phyloP scores from a whole-genome alignment of 2,888 invertebrate species.

The Heliothis peltigera region DNA sequence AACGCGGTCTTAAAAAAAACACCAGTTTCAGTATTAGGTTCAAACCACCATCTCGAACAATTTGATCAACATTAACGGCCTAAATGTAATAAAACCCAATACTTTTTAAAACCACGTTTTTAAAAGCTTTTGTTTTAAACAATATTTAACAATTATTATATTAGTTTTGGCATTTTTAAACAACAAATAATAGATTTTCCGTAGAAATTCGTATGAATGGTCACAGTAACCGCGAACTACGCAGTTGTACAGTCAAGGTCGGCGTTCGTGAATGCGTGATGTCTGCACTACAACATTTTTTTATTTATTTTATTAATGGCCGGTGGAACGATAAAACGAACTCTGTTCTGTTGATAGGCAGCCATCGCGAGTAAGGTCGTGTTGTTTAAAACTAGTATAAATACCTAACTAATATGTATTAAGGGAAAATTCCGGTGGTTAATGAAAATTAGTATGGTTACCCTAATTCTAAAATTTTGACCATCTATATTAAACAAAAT shows the following conservation, averaged over 20 bases:
- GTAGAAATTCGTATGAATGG: slow-evolving; percentile 11
- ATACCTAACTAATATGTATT: slow-evolving; percentile 6
- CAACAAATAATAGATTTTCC: slow-evolving; percentile 6
- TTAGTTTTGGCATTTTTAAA: too few relatives aligned
- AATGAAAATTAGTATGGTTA: not conserved
- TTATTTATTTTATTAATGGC: slow-evolving; percentile 58
- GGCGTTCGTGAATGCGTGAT: slow-evolving; percentile 38
- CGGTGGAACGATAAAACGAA: slow-evolving; percentile 38
- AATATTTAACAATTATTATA: too few relatives aligned
- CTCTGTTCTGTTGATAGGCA: slow-evolving; percentile 46
- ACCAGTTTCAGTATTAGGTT: too few relatives aligned
- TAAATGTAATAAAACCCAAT: too few relatives aligned
- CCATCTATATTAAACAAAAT: too few relatives aligned
- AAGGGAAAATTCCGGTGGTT: not conserved
- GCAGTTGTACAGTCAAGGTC: slow-evolving; percentile 59
- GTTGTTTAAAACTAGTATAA: slow-evolving; percentile 8
- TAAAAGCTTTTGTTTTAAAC: too few relatives aligned
- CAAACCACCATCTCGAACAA: too few relatives aligned
- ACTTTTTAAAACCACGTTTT: too few relatives aligned
- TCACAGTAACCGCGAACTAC: slow-evolving; percentile 43
- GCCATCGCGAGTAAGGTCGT: slow-evolving; percentile 18
- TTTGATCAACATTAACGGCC: too few relatives aligned
- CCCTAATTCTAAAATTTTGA: not conserved
- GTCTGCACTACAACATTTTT: slow-evolving; percentile 51
- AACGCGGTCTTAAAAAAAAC: too few relatives aligned